Base-by-base conservation (phyloP, 1,140 invertebrate genomes). In the Euwallacea similis region DNA sequence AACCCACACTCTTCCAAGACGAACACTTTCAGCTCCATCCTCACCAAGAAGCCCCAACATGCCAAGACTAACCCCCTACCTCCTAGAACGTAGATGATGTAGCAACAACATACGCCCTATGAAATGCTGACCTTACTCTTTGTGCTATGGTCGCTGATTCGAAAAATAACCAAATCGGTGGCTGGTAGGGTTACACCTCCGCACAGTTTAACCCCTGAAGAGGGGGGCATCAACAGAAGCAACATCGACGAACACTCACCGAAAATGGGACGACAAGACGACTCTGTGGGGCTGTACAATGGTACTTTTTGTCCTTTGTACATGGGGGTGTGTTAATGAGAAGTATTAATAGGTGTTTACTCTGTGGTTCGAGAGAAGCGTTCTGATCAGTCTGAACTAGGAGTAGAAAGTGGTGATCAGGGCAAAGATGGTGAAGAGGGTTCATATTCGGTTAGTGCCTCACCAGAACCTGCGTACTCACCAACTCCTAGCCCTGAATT, bases 121-220 rank as follows among this genome's bases (percentile, higher is more conserved):
- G 81, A 77, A 76, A 83, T 83, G 82, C 78, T 83, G 75, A 81
- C 82, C 69, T 66, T 83, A 78, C 75, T 83, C 60, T 80, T 82
- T 73, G 74, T 82, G 74, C 71, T 83, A 78, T 83, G 82, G 82
- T 81, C 82, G 66, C 74, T 83, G 41, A 79, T 82, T 69, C 81
- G 81, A 66, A 78, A 77, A 72, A 67, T 80, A 58, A 78, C 72
- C 72, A 78, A 76, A 61, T 63, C 76, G 56, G 70, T 71, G 44
- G 66, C 69, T 15, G 69, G 61, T 50, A 65, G 69, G 42, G 68
- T 44, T 21, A 60, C 74, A 43, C 61, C 70, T 42, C 63, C 64
- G 43, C 61, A 68, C 16, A 71, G 63, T 65, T 53, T 66, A 42
- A 72, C 70, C 33, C 61, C 69, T 13, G 69, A 71, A 21, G 69